Evolutionary conservation across 1,140 invertebrate species (phyloP), one percentile per base, ranked within the genome.

Genomic region (Leptinotarsa undecemlineata): DNA sequence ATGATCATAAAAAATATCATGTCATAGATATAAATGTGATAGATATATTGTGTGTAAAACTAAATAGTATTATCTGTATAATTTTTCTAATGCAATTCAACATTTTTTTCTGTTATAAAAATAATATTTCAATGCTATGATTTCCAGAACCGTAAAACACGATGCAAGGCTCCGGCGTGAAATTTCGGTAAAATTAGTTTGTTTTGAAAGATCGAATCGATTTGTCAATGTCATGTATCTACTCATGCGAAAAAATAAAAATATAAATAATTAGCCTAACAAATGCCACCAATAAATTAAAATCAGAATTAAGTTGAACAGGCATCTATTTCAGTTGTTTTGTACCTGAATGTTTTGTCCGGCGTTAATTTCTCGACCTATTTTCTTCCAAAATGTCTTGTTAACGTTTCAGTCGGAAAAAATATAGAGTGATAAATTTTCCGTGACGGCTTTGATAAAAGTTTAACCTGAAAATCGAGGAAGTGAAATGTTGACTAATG

Each of bases 261-360:
- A 57, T 15, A 57, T 57, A 57, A 57, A 57, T 57, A 20, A 64
- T 23, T 64, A 64, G 26, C 20, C 63, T 64, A 33, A n/a, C 63
- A 64, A 64, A 64, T 64, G 63, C 11, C 63, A 4, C 11, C 63
- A 64, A 64, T 64, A 64, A 64, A 64, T 64, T 64, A 23, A 19
- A 57, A 57, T 17, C 51, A 19, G n/a, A 57, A 57, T 57, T 57
- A 19, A 57, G n/a, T 57, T 19, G 15, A 6, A 17, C n/a, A 57
- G 63, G 14, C 63, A 64, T 64, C 63, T 64, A 64, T 64, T 64
- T 64, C 20, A 21, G 26, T 57, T 57, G 15, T 64, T 15, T 4
- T 13, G 20, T 64, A 64, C 63, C 63, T 64, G 63, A 64, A 23
- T 26, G 20, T 33, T 64, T 42, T 64, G 63, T 64, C 63, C 63